These are phyloP conservation scores for Caenorhabditis imperialis DNA, from an alignment of 2,888 invertebrate species.

Conservation along the genomic window DNA sequence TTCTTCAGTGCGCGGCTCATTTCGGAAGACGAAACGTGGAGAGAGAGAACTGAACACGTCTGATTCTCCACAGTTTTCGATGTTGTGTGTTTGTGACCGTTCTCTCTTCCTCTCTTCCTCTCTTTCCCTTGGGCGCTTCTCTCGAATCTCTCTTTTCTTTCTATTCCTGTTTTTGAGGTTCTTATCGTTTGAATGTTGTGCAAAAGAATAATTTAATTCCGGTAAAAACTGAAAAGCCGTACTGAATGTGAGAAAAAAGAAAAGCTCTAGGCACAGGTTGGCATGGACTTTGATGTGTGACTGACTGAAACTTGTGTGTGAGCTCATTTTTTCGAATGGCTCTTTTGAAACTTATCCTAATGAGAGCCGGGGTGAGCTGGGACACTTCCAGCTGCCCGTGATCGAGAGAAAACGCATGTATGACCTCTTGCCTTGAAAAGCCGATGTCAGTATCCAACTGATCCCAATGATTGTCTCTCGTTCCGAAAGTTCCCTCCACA, in stretches of 20 bases:
- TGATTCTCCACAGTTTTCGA: not conserved
- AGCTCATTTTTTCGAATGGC: constrained; percentile 7
- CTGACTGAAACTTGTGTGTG: constrained; percentile 16
- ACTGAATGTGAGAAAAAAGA: constrained; percentile 1
- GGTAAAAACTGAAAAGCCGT: constrained; percentile 2
- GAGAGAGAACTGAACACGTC: too few species aligned
- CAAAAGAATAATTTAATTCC: too few species aligned
- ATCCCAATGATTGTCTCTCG: constrained; percentile 7
- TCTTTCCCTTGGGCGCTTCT: constrained; percentile 23
- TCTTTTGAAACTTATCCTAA: not conserved
- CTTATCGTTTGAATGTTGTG: constrained; percentile 35
- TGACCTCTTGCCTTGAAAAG: constrained; percentile 19
- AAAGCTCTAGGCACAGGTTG: not conserved
- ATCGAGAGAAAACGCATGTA: constrained; percentile 36
- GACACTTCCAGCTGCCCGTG: not conserved
- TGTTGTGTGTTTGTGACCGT: constrained; percentile 40
- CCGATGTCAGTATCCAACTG: not conserved
- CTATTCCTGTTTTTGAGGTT: constrained; percentile 18
- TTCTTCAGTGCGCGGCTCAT: too few species aligned
- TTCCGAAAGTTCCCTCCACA: not conserved
- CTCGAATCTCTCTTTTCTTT: constrained; percentile 19
- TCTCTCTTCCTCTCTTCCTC: constrained; percentile 36
- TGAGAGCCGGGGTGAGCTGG: not conserved
- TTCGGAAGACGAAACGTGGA: too few species aligned
- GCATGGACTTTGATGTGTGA: constrained; percentile 8